Evolutionary conservation across 2,113 vertebrate species (phyloP), one percentile per base, ranked within the genome.

Genomic region (Gopherus evgoodei): DNA sequence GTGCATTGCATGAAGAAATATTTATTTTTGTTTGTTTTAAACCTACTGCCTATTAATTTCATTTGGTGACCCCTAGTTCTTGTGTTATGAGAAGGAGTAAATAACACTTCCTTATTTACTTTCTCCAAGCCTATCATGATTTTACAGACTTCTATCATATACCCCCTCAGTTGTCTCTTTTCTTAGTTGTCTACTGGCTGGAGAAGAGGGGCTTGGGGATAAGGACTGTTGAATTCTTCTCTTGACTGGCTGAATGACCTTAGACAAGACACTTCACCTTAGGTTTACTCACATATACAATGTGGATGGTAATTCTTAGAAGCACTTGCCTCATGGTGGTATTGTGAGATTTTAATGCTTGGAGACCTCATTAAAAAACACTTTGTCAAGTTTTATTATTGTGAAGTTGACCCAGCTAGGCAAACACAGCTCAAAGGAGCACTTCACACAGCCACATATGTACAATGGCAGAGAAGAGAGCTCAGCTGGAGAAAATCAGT

Each of bases 391-490:
- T 38, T 25, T 44, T 0, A 0, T 2, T 53, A 6, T 53, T 72
- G 29, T 49, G 14, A 49, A 24, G 16, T 13, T 16, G 47, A 81
- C 38, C 35, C 47, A 81, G 17, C 25, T 12, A 80, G 83, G 79
- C 2, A 53, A 85, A n/a, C 4, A n/a, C 5, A 31, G n/a, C 4
- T 16, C 1, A 0, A 27, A 81, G 86, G 22, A 38, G 52, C 35
- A 3, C 25, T 87, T 81, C 13, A 27, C 62, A 38, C 38, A 89
- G 8, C 38, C 0, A 17, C 76, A 44, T 29, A 27, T 31, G 25
- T 59, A 59, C 11, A 1, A 53, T 65, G 22, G 27, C 59, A 12
- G 79, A 50, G 89, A 83, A 89, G 2, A 17, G 54, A 81, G 6
- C 31, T 86, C 1, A 0, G 2, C 5, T 85, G 78, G n/a, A 78